A percentile compares a stretch with the other conserved stretches of the same genome.
Evolutionary conservation across 2,113 vertebrate species (phyloP).

Genomic region (Solenodon paradoxus): DNA sequence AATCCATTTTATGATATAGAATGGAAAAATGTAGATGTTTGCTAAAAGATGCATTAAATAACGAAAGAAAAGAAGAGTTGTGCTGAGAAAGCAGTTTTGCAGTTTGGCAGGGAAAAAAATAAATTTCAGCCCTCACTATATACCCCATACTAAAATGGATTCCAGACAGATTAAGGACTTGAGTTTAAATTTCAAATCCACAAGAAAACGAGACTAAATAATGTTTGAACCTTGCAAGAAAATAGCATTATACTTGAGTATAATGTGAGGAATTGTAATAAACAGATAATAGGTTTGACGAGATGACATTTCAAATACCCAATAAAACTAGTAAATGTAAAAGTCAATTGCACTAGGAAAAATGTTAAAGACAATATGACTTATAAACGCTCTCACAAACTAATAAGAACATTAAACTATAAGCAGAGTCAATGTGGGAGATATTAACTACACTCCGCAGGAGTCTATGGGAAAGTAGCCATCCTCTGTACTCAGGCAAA

Average conservation of each 20-base stretch:
- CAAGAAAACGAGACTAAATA: conserved; percentile 37
- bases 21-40: conserved; percentile 47
- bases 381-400: neutral
- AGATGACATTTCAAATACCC: neutral
- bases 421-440: neutral
- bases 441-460: neutral
- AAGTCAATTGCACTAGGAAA: neutral
- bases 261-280: neutral
- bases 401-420: neutral
- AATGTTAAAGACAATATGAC: neutral
- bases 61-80: neutral
- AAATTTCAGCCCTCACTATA: neutral
- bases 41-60: conserved; percentile 38
- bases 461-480: conserved; percentile 17
- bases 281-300: neutral
- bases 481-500: neutral
- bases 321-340: neutral
- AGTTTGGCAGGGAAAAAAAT: neutral
- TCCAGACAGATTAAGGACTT: neutral
- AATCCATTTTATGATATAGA: neutral
- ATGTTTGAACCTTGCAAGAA: neutral
- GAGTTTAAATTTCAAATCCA: neutral
- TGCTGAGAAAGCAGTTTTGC: conserved; percentile 12
- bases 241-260: neutral
- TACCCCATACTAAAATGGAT: neutral